Conservation (phyloP, 37 sponge, comb jelly and placozoan species). For the Petrosia ficiformis region DNA sequence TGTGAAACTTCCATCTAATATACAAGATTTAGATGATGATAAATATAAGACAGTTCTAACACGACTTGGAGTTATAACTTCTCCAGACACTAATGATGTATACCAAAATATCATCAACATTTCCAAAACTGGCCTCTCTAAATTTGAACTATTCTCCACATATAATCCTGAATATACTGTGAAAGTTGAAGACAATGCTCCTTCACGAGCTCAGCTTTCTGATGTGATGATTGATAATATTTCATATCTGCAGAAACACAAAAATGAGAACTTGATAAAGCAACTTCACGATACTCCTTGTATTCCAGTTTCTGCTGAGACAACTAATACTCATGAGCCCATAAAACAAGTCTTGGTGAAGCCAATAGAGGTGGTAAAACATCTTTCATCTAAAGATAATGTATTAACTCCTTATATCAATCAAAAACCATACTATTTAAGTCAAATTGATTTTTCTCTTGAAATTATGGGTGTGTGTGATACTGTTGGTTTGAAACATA, state of each 20-base stretch:
- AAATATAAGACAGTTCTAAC: background rate
- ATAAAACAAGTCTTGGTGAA: background rate
- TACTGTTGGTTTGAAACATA: no score
- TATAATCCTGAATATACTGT: background rate
- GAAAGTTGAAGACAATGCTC: background rate
- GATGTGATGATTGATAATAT: background rate
- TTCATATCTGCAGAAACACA: background rate
- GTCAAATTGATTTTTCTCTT: background rate
- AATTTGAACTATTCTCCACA: conserved; percentile 1
- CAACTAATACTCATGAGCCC: background rate
- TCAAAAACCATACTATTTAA: background rate
- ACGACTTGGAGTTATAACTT: background rate
- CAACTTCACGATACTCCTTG: conserved; percentile 1
- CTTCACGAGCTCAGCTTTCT: background rate
- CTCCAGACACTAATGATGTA: background rate
- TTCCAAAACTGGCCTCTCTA: conserved; percentile 4
- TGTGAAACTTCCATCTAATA: background rate
- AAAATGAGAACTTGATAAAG: background rate
- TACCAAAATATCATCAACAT: background rate
- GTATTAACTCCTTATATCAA: background rate
- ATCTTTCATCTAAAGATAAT: background rate
- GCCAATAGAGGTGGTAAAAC: background rate
- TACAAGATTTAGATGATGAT: no score
- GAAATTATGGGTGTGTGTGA: background rate
- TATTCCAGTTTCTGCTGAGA: conserved; percentile 19